A percentile compares a stretch with the other conserved stretches of the same genome.
Conservation (phyloP, 2,797 vertebrate species). For the Lacerta agilis region DNA sequence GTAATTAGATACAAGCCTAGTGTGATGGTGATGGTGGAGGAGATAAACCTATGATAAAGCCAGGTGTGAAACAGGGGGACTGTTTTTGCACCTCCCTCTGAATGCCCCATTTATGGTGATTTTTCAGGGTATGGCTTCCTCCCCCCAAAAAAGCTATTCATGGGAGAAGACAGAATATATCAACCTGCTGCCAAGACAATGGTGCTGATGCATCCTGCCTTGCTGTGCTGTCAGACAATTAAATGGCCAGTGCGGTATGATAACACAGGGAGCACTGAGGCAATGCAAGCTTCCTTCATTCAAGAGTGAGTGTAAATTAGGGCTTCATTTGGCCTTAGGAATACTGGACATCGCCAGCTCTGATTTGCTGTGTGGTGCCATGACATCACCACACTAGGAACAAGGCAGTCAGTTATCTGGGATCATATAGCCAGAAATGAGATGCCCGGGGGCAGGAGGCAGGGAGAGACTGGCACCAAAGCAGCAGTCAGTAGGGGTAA, state of each 20-base stretch:
- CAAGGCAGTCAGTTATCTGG: not conserved
- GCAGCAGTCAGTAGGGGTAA: not conserved
- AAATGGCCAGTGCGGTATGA: not conserved
- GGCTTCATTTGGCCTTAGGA: not conserved
- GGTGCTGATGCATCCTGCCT: not conserved
- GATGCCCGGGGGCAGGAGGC: not conserved
- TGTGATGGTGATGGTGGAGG: rapidly evolving
- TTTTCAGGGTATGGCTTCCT: too few species aligned
- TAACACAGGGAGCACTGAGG: not conserved
- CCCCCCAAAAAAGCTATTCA: not conserved
- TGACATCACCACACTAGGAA: not conserved
- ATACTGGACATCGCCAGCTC: not conserved
- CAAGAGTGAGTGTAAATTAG: not conserved
- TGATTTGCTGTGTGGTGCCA: not conserved
- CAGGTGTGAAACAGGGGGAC: not conserved
- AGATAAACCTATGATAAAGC: not conserved
- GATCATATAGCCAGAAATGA: not conserved
- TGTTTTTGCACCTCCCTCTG: not conserved
- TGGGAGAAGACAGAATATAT: not conserved
- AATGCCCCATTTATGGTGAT: not conserved
- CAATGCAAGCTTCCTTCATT: too few species aligned
- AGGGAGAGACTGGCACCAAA: not conserved
- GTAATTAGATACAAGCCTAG: not conserved
- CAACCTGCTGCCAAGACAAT: not conserved
- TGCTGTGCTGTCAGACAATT: not conserved